phyloP scores from a whole-genome alignment of 2,113 vertebrate species.

The Hystrix cristata region DNA sequence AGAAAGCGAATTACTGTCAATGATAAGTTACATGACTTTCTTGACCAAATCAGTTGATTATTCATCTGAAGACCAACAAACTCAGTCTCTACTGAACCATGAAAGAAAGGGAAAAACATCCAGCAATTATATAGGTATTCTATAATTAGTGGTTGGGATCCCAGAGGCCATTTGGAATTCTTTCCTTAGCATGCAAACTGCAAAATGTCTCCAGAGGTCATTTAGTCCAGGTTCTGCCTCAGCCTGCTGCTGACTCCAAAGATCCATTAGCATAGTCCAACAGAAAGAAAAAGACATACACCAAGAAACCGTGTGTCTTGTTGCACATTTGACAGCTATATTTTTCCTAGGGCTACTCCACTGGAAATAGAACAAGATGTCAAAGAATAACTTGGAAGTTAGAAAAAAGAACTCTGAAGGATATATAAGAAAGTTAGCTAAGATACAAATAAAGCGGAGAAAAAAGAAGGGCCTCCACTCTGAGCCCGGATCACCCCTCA shows the following conservation, averaged over 20 bases:
- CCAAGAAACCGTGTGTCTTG: conserved; percentile 63
- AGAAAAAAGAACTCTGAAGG: conserved; percentile 8
- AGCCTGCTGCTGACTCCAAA: conserved; percentile 56
- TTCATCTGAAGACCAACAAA: conserved; percentile 75
- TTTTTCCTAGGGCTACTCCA: conserved; percentile 75
- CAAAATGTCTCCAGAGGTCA: conserved; percentile 70
- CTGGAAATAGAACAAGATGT: conserved; percentile 74
- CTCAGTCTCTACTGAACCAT: conserved; percentile 53
- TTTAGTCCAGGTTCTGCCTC: conserved; percentile 40
- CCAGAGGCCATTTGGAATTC: conserved; percentile 41
- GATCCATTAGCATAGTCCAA: conserved; percentile 66
- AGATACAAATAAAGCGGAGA: background rate
- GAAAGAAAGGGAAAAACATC: conserved; percentile 51
- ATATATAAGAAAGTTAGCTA: conserved; percentile 65
- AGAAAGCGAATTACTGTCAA: conserved; percentile 68
- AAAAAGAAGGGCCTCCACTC: background rate
- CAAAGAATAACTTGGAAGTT: conserved; percentile 74
- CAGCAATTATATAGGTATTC: conserved; percentile 36
- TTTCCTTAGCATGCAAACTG: conserved; percentile 24
- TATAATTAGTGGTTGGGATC: conserved; percentile 50
- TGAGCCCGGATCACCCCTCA: background rate
- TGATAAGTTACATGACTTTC: conserved; percentile 60
- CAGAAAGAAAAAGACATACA: conserved; percentile 65
- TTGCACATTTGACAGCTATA: conserved; percentile 74
- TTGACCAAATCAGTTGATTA: conserved; percentile 72